Conservation (phyloP, 2,888 invertebrate genomes). For the Xestoiulus laeticollis region DNA sequence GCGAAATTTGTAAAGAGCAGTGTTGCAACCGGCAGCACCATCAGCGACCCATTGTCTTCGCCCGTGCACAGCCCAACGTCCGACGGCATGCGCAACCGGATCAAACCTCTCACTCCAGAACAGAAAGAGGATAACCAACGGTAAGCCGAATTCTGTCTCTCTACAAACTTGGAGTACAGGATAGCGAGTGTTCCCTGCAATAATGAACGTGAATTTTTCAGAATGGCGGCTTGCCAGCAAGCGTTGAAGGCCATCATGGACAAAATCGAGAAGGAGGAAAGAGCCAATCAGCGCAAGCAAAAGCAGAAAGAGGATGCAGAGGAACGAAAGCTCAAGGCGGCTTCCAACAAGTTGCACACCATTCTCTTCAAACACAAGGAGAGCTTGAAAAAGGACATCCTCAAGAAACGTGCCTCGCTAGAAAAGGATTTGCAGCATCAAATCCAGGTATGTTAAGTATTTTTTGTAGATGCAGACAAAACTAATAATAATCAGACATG, state of each 20-base stretch:
- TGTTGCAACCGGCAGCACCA: constrained; percentile 40
- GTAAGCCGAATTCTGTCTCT: constrained; percentile 57
- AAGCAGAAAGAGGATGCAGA: constrained; percentile 61
- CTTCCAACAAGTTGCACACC: constrained; percentile 73
- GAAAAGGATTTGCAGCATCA: constrained; percentile 90
- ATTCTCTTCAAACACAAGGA: constrained; percentile 88
- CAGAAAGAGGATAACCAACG: constrained; percentile 64
- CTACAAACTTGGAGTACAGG: not conserved
- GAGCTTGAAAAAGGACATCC: constrained; percentile 89
- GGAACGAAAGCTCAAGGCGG: constrained; percentile 68
- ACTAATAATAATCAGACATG: too few relatives aligned
- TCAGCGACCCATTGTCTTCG: constrained; percentile 36
- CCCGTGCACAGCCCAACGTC: constrained; percentile 45
- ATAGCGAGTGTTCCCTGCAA: not conserved
- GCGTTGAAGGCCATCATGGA: constrained; percentile 62
- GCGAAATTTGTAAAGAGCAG: constrained; percentile 50
- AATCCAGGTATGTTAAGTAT: constrained; percentile 72
- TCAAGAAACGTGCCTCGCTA: constrained; percentile 86
- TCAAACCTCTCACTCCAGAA: constrained; percentile 60
- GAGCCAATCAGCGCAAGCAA: constrained; percentile 61
- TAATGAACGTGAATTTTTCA: constrained; percentile 54
- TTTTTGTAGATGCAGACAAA: too few relatives aligned
- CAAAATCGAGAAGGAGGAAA: constrained; percentile 64
- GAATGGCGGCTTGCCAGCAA: constrained; percentile 62
- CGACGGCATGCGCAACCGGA: constrained; percentile 56